phyloP scores from a whole-genome alignment of 2,113 vertebrate genomes.

The Mustela nigripes region DNA sequence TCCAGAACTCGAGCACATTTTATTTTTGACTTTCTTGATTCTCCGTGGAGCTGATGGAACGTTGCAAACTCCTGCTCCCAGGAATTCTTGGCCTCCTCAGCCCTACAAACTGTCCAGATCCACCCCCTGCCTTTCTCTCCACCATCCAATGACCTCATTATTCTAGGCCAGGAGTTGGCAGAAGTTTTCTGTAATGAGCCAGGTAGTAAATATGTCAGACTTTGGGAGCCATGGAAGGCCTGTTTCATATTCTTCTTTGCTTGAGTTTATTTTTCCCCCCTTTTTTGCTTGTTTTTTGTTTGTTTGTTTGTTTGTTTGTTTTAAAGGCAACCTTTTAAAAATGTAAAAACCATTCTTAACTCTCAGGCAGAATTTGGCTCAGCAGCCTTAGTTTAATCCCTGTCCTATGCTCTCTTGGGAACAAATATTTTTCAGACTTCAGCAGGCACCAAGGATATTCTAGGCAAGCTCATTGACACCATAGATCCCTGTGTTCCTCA shows the following conservation, averaged over 20 bases:
- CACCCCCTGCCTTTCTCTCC: conserved; percentile 19
- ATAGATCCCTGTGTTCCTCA: background rate
- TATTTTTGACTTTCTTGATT: conserved; percentile 43
- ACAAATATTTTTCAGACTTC: background rate
- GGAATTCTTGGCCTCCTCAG: conserved; percentile 55
- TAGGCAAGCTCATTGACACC: background rate
- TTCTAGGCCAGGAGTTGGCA: conserved; percentile 43
- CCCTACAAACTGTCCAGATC: conserved; percentile 36
- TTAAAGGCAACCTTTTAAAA: background rate
- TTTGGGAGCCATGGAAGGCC: background rate
- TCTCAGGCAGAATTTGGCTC: background rate
- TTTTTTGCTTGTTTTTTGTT: too few species aligned
- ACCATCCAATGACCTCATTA: conserved; percentile 45
- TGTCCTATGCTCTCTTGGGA: background rate
- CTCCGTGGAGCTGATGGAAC: conserved; percentile 43
- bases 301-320: background rate
- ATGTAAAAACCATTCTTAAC: background rate
- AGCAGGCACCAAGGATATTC: background rate
- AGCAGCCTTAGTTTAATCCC: background rate
- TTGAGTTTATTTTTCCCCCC: background rate
- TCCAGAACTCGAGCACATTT: conserved; percentile 14
- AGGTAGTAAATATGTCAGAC: conserved; percentile 54
- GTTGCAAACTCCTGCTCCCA: conserved; percentile 46
- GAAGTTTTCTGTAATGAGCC: conserved; percentile 4
- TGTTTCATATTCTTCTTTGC: conserved; percentile 52